Evolutionary conservation across 2,797 vertebrate genomes (phyloP).

Genomic region (Hoplostethus atlanticus): DNA sequence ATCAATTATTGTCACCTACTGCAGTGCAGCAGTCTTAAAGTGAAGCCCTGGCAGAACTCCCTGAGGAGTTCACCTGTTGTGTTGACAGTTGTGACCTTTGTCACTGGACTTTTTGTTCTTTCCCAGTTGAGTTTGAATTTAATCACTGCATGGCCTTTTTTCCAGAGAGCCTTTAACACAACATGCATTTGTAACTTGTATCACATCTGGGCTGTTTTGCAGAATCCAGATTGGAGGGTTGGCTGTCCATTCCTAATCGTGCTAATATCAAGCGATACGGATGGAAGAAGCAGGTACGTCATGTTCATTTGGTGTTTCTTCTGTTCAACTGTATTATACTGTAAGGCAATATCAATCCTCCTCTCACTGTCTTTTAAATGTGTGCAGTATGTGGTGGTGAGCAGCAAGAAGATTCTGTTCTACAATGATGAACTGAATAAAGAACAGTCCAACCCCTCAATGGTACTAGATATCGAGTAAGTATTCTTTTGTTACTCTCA

Average conservation of each 20-base stretch:
- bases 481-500: conserved; percentile 61
- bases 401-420: conserved; percentile 99
- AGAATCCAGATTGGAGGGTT: conserved; percentile 99
- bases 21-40: conserved; percentile 39
- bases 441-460: conserved; percentile 97
- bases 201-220: conserved; percentile 41
- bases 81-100: conserved; percentile 35
- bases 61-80: conserved; percentile 24
- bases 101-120: conserved; percentile 41
- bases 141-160: conserved; percentile 74
- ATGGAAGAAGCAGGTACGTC: conserved; percentile 97
- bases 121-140: conserved; percentile 68
- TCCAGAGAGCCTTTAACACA: not conserved
- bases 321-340: conserved; percentile 23
- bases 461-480: conserved; percentile 99
- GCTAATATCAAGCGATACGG: conserved; percentile 97
- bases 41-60: conserved; percentile 34
- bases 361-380: conserved; percentile 39
- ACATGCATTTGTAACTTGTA: not conserved
- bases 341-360: conserved; percentile 21
- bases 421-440: conserved; percentile 99
- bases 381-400: conserved; percentile 97
- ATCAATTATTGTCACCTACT: conserved; percentile 50
- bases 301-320: conserved; percentile 25
- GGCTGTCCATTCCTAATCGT: conserved; percentile 97